Percentiles rank a stretch among this genome's conserved stretches.
These are phyloP conservation scores for Ennomos erosarius DNA, from an alignment of 2,888 invertebrate genomes.

Conservation along the genomic window DNA sequence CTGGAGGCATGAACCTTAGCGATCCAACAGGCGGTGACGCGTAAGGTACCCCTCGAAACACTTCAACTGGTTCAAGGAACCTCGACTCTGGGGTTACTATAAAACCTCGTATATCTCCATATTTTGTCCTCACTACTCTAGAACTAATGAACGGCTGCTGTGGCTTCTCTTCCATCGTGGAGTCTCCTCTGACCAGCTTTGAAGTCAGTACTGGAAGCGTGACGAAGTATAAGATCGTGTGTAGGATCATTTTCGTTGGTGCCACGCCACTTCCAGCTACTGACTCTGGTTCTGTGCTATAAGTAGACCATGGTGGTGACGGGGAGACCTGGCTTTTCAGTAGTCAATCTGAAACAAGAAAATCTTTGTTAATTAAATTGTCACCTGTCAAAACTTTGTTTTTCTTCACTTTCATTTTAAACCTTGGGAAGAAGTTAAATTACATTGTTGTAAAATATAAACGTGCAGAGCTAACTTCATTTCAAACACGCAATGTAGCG, in stretches of 20 bases:
- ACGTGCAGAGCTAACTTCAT: no score
- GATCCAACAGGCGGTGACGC: constrained; percentile 96
- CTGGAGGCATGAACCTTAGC: constrained; percentile 98
- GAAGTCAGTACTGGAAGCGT: constrained; percentile 80
- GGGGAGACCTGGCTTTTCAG: constrained; percentile 61
- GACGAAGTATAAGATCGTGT: constrained; percentile 76
- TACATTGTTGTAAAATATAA: no score
- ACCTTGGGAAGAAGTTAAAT: no score
- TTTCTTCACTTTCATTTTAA: not conserved
- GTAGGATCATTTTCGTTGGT: constrained; percentile 76
- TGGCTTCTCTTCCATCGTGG: constrained; percentile 80
- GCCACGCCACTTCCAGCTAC: constrained; percentile 69
- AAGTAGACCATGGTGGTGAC: constrained; percentile 74
- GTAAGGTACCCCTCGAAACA: constrained; percentile 97
- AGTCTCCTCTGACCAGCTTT: constrained; percentile 74
- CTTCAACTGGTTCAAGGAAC: constrained; percentile 95
- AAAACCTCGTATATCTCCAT: constrained; percentile 94
- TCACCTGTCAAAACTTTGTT: not conserved
- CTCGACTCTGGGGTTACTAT: constrained; percentile 93
- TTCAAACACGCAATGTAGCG: no score
- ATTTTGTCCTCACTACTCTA: constrained; percentile 94
- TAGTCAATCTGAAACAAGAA: constrained; percentile 73
- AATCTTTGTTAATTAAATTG: constrained; percentile 5
- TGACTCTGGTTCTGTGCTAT: constrained; percentile 70
- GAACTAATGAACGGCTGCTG: constrained; percentile 88